A percentile compares a stretch with the other conserved stretches of the same genome.
Evolutionary conservation across 2,797 vertebrate genomes (phyloP).

Genomic region (Bucorvus abyssinicus): DNA sequence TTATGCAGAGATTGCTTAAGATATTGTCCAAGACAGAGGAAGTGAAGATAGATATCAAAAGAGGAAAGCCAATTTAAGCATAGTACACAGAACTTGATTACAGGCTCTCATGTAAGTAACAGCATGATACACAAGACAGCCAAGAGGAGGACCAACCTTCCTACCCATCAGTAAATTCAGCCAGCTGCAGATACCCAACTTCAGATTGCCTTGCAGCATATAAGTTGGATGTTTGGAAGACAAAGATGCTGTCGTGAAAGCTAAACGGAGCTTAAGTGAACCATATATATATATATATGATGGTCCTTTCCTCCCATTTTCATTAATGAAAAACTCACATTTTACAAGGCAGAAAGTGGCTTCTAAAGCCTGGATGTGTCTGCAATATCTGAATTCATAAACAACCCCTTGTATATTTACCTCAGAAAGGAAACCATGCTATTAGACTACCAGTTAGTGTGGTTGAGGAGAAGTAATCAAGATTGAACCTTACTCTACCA

Average conservation of each 20-base stretch:
- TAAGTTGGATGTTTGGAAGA: neutral
- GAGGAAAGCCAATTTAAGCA: conserved; percentile 2
- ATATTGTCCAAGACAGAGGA: neutral
- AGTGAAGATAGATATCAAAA: neutral
- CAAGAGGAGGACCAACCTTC: neutral
- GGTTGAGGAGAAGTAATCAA: neutral
- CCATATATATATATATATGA: neutral
- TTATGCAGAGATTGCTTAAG: conserved; percentile 14
- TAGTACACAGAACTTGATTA: neutral
- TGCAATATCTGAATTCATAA: neutral
- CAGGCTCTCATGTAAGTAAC: neutral
- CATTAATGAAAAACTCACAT: neutral
- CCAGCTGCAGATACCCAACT: neutral
- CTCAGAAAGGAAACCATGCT: neutral
- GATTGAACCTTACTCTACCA: neutral
- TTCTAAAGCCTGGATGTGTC: neutral
- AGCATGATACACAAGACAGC: neutral
- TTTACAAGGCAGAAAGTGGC: neutral
- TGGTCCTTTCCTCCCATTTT: neutral
- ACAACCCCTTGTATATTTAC: neutral
- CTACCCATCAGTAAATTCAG: neutral
- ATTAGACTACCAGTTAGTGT: neutral
- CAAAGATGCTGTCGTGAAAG: neutral
- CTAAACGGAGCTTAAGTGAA: neutral
- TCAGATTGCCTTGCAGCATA: neutral